Conservation (phyloP, 2,797 vertebrate genomes). For the Syndactyla subalaris region DNA sequence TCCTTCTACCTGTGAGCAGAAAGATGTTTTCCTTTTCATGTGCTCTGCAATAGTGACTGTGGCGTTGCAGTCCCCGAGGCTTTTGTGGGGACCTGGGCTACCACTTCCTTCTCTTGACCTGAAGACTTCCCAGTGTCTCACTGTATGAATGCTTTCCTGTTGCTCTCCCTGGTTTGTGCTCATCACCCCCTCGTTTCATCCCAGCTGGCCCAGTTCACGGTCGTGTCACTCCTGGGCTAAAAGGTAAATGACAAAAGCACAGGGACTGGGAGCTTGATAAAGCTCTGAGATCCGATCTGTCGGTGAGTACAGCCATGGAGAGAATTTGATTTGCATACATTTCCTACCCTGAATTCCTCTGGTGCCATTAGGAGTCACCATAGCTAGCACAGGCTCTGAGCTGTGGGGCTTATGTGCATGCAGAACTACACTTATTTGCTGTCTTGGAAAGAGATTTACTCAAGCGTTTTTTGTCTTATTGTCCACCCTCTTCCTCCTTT, state of each 20-base stretch:
- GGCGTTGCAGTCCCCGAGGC: not conserved
- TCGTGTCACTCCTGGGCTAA: not conserved
- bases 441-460: constrained; percentile 43
- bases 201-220: not conserved
- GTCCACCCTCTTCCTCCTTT: not conserved
- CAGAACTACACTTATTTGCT: not conserved
- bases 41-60: not conserved
- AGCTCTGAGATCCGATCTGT: not conserved
- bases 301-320: not conserved
- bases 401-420: not conserved
- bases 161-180: not conserved
- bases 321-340: constrained; percentile 51
- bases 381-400: constrained; percentile 21
- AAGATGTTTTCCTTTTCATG: not conserved
- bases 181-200: not conserved
- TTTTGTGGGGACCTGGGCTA: not conserved
- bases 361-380: constrained; percentile 21
- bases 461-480: not conserved
- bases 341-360: constrained; percentile 52
- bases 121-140: not conserved
- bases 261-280: not conserved
- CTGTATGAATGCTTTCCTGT: not conserved
- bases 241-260: not conserved
- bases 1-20: not conserved
- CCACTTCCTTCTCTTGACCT: not conserved